Percentiles rank a stretch among this genome's conserved stretches.
Conservation (phyloP, 2,797 vertebrate species). For the Apodemus agrarius region DNA sequence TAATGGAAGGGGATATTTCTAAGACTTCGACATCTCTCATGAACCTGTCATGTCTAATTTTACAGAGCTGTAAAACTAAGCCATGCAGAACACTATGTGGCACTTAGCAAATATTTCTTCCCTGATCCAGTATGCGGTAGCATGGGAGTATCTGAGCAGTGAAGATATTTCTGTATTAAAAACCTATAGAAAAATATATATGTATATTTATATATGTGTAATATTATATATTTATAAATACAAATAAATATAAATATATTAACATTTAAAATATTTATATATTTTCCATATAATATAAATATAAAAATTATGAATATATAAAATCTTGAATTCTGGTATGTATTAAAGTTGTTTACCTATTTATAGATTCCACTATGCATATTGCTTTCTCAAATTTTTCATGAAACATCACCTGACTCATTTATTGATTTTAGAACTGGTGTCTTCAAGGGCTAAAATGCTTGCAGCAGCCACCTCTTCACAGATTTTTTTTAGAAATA, state of each 20-base stretch:
- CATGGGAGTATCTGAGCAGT: not conserved
- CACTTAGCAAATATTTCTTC: not conserved
- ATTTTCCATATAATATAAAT: not conserved
- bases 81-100: not conserved
- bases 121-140: not conserved
- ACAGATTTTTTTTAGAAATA: not conserved
- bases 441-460: not conserved
- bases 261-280: not conserved
- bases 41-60: not conserved
- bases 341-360: not conserved
- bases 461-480: not conserved
- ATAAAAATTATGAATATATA: not conserved
- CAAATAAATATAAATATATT: not conserved
- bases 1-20: not conserved
- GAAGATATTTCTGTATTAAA: not conserved
- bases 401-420: not conserved
- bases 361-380: not conserved
- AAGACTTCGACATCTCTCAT: not conserved
- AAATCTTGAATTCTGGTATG: not conserved
- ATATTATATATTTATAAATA: not conserved
- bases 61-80: not conserved
- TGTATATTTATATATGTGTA: not conserved
- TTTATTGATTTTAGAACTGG: not conserved
- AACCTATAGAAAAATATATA: conserved; percentile 24
- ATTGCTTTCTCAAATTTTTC: not conserved